These are phyloP conservation scores for Mythimna albipuncta DNA, from an alignment of 2,888 invertebrate species.

Conservation along the genomic window DNA sequence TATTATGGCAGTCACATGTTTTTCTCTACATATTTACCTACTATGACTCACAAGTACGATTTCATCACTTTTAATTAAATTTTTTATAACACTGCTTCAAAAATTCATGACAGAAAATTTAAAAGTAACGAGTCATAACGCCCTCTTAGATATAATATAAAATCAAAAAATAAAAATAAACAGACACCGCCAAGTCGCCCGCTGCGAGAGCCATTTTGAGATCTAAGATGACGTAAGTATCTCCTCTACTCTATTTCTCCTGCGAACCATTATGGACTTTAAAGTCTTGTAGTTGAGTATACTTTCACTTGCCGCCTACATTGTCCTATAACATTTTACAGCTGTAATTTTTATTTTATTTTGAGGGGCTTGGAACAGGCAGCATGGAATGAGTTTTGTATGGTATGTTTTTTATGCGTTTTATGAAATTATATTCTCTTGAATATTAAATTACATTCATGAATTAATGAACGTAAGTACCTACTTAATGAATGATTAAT, in stretches of 20 bases:
- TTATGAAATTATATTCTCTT: not conserved
- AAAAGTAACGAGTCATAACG: conserved; percentile 1
- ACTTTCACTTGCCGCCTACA: conserved; percentile 5
- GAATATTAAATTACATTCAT: not conserved
- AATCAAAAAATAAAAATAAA: not conserved
- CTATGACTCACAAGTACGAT: not conserved
- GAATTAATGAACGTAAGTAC: not conserved
- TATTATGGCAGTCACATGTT: not conserved
- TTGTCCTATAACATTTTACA: not conserved
- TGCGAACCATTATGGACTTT: conserved; percentile 2
- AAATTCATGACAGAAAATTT: not conserved
- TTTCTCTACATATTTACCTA: not conserved
- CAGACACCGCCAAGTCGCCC: too few relatives aligned
- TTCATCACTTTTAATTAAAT: not conserved
- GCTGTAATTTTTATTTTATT: not conserved
- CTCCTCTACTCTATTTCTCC: too few relatives aligned
- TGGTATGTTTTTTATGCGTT: too few relatives aligned
- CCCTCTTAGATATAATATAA: not conserved
- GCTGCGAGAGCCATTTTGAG: not conserved
- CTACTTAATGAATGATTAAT: not conserved
- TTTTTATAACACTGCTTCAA: not conserved
- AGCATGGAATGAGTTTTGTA: conserved; percentile 3
- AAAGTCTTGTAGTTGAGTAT: fast-evolving
- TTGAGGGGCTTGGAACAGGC: conserved; percentile 1
- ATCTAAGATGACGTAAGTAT: not conserved